phyloP scores from a whole-genome alignment of 2,113 vertebrate species.

The Pelodiscus sinensis region DNA sequence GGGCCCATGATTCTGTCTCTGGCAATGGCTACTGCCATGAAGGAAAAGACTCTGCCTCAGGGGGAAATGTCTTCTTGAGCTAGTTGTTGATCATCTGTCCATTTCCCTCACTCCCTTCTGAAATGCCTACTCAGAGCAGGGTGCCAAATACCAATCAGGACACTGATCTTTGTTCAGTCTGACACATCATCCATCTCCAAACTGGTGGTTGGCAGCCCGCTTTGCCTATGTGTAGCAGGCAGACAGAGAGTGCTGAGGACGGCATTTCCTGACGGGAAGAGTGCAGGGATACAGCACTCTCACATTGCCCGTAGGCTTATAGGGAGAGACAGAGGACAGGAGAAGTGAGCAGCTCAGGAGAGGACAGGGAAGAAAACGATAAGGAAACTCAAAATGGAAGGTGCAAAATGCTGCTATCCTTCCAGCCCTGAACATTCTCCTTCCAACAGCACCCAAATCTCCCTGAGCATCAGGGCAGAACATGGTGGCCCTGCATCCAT shows the following conservation, averaged over 20 bases:
- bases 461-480: neutral
- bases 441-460: rapidly evolving
- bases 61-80: neutral
- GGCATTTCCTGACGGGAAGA: neutral
- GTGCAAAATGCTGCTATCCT: neutral
- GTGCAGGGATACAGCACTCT: rapidly evolving
- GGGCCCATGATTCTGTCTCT: neutral
- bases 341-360: neutral
- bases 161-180: neutral
- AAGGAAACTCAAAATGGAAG: neutral
- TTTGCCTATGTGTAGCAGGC: neutral
- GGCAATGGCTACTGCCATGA: neutral
- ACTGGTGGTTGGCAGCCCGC: neutral
- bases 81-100: neutral
- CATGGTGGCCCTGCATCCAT: rapidly evolving
- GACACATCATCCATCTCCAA: neutral
- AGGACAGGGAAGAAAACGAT: neutral
- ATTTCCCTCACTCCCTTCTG: neutral
- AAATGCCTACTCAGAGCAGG: neutral
- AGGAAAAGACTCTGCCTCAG: neutral
- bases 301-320: neutral
- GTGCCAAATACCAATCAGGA: neutral
- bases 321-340: neutral
- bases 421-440: neutral
- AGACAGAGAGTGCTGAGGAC: neutral